A percentile compares a stretch with the other conserved stretches of the same genome.
These are phyloP conservation scores for Rhineura floridana DNA, from an alignment of 2,113 vertebrate genomes.

Conservation along the genomic window DNA sequence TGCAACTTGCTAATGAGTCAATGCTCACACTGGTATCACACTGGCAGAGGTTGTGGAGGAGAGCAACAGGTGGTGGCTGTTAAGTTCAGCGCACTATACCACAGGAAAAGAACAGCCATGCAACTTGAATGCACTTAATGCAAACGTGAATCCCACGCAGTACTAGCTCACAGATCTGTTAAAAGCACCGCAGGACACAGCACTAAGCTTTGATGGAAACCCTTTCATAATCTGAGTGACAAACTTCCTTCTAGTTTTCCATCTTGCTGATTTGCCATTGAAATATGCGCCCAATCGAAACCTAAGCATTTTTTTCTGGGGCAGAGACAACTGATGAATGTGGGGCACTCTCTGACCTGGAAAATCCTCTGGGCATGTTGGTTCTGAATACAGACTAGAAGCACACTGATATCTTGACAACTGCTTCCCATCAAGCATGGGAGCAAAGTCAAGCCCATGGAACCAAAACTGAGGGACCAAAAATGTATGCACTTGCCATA, in stretches of 20 bases:
- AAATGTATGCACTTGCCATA: not conserved
- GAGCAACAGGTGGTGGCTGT: not conserved
- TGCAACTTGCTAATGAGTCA: not conserved
- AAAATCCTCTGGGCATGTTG: conserved; percentile 30
- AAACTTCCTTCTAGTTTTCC: accelerated
- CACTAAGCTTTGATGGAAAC: conserved; percentile 6
- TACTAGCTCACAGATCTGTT: not conserved
- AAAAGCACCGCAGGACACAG: not conserved
- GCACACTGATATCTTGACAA: not conserved
- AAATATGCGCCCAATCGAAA: not conserved
- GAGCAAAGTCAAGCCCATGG: not conserved
- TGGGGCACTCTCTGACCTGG: not conserved
- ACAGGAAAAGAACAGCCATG: not conserved
- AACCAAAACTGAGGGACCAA: not conserved
- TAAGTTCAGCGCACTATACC: not conserved
- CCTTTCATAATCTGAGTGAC: not conserved
- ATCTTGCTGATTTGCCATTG: not conserved
- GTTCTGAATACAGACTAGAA: conserved; percentile 26
- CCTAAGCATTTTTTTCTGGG: conserved; percentile 4
- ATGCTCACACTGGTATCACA: too few species aligned
- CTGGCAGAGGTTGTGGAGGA: not conserved
- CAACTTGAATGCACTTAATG: not conserved
- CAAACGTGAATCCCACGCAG: not conserved
- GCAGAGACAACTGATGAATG: not conserved
- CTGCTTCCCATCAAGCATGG: not conserved